These are phyloP conservation scores for Tauraco hartlaubi DNA, from an alignment of 2,797 vertebrate species.

Conservation along the genomic window DNA sequence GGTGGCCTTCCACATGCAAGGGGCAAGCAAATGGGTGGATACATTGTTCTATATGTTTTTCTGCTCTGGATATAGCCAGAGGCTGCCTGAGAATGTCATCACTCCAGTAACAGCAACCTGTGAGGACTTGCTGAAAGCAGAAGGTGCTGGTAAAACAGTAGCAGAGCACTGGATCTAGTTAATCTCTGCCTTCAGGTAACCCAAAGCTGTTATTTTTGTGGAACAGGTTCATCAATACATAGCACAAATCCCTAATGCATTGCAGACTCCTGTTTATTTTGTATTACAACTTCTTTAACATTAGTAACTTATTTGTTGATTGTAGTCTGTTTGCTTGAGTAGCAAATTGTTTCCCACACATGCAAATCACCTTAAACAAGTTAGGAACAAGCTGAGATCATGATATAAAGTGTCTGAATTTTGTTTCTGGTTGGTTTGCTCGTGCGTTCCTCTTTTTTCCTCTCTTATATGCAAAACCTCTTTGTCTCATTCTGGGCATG, in stretches of 20 bases:
- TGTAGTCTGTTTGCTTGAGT: neutral
- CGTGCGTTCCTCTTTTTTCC: neutral
- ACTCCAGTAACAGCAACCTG: neutral
- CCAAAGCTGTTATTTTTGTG: neutral
- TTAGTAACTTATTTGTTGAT: neutral
- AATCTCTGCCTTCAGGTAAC: neutral
- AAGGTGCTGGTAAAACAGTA: neutral
- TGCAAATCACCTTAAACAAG: neutral
- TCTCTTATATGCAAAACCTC: neutral
- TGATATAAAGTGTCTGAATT: neutral
- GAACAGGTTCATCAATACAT: neutral
- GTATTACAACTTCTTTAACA: neutral
- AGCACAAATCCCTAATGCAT: neutral
- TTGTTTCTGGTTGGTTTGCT: neutral
- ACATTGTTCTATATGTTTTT: rapidly evolving
- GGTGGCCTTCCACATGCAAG: neutral
- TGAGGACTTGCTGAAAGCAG: neutral
- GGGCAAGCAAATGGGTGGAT: neutral
- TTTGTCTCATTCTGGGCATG: neutral
- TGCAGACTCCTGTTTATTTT: neutral
- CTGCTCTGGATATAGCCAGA: neutral
- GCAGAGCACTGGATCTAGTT: neutral
- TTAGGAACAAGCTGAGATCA: neutral
- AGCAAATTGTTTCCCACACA: neutral
- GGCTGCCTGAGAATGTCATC: neutral